Conservation (phyloP, 2,113 vertebrate species). For the Chunga burmeisteri region DNA sequence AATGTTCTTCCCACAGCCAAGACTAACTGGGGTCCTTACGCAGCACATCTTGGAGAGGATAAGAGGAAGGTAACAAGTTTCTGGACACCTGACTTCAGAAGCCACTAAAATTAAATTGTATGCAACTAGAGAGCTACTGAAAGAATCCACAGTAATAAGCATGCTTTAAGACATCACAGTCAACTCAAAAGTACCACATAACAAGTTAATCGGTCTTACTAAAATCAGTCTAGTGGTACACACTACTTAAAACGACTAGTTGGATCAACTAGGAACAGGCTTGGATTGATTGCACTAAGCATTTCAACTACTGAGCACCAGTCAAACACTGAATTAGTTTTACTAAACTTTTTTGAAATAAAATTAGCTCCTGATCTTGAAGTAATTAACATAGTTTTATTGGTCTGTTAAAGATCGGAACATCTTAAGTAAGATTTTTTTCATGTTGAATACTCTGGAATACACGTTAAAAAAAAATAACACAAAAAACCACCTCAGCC, state of each 20-base stretch:
- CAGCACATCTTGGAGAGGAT: neutral
- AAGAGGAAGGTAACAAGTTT: neutral
- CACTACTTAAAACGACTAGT: neutral
- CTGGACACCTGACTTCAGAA: neutral
- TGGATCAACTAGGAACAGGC: neutral
- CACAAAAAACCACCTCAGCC: neutral
- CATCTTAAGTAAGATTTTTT: neutral
- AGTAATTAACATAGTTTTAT: neutral
- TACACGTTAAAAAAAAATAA: neutral
- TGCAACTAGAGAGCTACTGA: neutral
- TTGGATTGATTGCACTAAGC: neutral
- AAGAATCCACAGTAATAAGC: neutral
- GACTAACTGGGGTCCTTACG: neutral
- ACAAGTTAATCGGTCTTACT: neutral
- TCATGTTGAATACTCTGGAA: neutral
- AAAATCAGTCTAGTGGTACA: neutral
- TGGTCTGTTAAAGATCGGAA: neutral
- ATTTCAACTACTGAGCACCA: neutral
- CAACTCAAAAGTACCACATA: neutral
- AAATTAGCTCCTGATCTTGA: neutral
- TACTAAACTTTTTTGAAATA: neutral
- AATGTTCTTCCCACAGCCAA: neutral
- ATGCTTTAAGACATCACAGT: neutral
- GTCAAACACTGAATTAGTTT: neutral
- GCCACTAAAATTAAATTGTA: neutral